Conservation (phyloP, 2,888 invertebrate genomes). For the Diaprepes abbreviatus region DNA sequence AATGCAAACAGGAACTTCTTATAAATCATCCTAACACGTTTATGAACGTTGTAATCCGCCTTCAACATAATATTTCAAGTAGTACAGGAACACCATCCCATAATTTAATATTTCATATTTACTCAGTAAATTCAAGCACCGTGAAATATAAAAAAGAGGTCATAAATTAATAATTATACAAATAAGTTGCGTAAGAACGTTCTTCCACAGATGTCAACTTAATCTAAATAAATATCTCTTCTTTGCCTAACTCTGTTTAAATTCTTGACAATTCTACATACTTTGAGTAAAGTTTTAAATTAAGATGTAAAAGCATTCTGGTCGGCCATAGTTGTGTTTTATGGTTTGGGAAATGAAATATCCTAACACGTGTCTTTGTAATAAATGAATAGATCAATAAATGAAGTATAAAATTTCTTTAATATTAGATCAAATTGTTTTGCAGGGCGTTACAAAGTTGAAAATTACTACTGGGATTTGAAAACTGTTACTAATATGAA, state of each 20-base stretch:
- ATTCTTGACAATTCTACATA: conserved; percentile 19
- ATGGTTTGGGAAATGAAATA: background rate
- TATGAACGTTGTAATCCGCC: conserved; percentile 5
- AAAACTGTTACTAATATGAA: too few relatives aligned
- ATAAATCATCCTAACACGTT: conserved; percentile 15
- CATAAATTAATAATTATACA: conserved; percentile 38
- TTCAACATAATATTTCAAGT: conserved; percentile 4
- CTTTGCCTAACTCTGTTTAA: conserved; percentile 20
- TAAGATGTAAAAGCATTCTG: conserved; percentile 14
- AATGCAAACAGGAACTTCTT: background rate
- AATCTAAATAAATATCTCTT: conserved; percentile 37
- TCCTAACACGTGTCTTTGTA: too few relatives aligned
- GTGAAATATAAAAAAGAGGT: conserved; percentile 9
- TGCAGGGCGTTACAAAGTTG: too few relatives aligned
- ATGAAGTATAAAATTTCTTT: too few relatives aligned
- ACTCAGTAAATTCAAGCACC: conserved; percentile 14
- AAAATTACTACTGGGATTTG: too few relatives aligned
- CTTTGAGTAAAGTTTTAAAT: conserved; percentile 19
- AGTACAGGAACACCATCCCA: conserved; percentile 18
- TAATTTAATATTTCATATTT: conserved; percentile 31
- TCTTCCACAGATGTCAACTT: conserved; percentile 38
- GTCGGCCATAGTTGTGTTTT: conserved; percentile 13
- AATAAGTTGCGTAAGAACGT: conserved; percentile 22
- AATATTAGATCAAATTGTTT: too few relatives aligned
- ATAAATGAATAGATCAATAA: too few relatives aligned